phyloP scores from a whole-genome alignment of 2,888 invertebrate species.

The Parascotia fuliginaria region DNA sequence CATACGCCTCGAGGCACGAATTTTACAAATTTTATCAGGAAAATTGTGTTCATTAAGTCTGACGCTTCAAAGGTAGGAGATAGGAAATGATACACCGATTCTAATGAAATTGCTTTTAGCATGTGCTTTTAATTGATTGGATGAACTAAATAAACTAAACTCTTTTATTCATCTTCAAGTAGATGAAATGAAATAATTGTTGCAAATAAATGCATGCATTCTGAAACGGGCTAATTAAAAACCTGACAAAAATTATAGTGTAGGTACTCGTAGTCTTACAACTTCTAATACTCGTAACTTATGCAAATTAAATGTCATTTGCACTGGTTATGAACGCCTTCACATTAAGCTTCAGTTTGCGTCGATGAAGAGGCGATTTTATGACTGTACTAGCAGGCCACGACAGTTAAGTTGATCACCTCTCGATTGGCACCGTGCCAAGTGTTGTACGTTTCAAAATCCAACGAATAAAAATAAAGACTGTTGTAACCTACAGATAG shows the following conservation, averaged over 20 bases:
- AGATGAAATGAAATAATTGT: neutral
- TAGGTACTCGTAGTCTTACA: neutral
- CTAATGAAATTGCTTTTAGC: slow-evolving; percentile 11
- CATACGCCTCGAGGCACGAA: slow-evolving; percentile 26
- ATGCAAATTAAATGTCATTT: too few relatives aligned
- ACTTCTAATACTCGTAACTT: neutral
- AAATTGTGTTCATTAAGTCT: slow-evolving; percentile 40
- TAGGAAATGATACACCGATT: slow-evolving; percentile 28
- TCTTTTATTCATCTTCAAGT: neutral
- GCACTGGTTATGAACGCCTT: too few relatives aligned
- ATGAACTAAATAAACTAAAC: slow-evolving; percentile 1
- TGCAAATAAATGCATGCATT: neutral
- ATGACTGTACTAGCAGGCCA: too few relatives aligned
- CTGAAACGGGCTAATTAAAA: neutral
- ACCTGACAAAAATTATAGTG: neutral
- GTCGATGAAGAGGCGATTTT: too few relatives aligned
- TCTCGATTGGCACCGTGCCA: too few relatives aligned
- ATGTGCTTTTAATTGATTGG: slow-evolving; percentile 5
- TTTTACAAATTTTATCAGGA: slow-evolving; percentile 34
- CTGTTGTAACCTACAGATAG: too few relatives aligned
- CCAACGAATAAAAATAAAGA: too few relatives aligned
- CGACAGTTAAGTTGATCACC: too few relatives aligned
- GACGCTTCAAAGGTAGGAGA: slow-evolving; percentile 17
- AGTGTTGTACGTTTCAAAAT: too few relatives aligned
- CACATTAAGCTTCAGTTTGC: too few relatives aligned